These are phyloP conservation scores for Chrysolina haemoptera DNA, from an alignment of 2,888 invertebrate genomes.

Conservation along the genomic window DNA sequence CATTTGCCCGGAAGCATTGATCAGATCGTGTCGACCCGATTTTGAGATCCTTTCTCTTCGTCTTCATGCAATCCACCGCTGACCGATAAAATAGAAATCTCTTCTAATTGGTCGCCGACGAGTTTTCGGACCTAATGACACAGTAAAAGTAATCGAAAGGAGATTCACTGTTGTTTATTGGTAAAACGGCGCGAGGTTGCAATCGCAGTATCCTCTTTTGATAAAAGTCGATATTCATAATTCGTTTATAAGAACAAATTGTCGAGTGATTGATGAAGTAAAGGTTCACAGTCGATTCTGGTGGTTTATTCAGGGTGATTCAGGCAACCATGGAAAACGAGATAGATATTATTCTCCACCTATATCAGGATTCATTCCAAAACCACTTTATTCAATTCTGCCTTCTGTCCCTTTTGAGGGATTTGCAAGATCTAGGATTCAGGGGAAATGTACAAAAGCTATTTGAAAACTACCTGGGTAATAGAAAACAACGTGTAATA, in stretches of 20 bases:
- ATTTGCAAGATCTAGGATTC: no score
- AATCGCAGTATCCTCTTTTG: slow-evolving; percentile 26
- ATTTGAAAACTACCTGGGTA: no score
- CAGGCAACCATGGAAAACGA: no score
- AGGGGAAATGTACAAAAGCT: no score
- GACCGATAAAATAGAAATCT: slow-evolving; percentile 63
- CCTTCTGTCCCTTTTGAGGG: no score
- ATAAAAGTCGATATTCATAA: not conserved
- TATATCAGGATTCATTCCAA: no score
- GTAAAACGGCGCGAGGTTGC: slow-evolving; percentile 20
- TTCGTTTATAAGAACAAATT: not conserved
- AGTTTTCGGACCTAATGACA: slow-evolving; percentile 55
- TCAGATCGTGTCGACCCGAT: slow-evolving; percentile 30
- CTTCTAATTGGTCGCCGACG: slow-evolving; percentile 56
- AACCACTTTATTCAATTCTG: no score
- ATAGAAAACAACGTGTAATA: no score
- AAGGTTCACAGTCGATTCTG: not conserved
- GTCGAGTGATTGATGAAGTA: not conserved
- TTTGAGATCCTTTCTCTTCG: slow-evolving; percentile 29
- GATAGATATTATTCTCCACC: no score
- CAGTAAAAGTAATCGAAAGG: slow-evolving; percentile 57
- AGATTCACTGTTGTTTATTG: slow-evolving; percentile 36
- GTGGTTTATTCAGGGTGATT: not conserved
- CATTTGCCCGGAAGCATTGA: slow-evolving; percentile 22
- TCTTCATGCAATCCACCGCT: slow-evolving; percentile 27